These are phyloP conservation scores for Desmophyllum pertusum DNA, from an alignment of 92 coral and sea anemone genomes.

Conservation along the genomic window DNA sequence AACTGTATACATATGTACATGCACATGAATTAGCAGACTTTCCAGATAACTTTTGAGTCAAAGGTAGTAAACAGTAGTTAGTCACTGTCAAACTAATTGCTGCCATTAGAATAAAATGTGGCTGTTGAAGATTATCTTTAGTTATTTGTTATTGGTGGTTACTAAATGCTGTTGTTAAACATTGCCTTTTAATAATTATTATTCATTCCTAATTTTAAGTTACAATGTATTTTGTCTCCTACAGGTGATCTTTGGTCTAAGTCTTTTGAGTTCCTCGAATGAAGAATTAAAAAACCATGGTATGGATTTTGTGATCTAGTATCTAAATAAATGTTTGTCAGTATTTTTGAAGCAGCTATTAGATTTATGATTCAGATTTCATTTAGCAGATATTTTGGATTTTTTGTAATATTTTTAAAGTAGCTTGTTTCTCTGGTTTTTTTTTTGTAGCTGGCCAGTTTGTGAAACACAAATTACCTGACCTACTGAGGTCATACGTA, in stretches of 20 bases:
- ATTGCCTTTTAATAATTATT: too few relatives aligned
- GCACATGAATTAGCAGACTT: neutral
- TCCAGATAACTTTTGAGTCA: neutral
- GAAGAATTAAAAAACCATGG: slow-evolving; percentile 92
- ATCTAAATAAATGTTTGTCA: too few relatives aligned
- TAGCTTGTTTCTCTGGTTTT: neutral
- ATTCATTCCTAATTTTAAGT: too few relatives aligned
- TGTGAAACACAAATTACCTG: slow-evolving; percentile 97
- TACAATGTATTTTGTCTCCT: neutral
- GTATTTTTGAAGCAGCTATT: too few relatives aligned
- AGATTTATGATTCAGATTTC: neutral
- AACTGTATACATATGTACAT: too few relatives aligned
- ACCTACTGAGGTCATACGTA: slow-evolving; percentile 89
- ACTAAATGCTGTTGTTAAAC: neutral
- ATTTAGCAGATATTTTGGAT: neutral
- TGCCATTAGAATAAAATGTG: neutral
- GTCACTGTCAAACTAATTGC: neutral
- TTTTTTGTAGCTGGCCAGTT: slow-evolving; percentile 81
- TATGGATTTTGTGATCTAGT: slow-evolving; percentile 32
- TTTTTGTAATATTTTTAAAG: neutral
- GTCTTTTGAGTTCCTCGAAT: slow-evolving; percentile 89
- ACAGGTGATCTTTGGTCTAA: slow-evolving; percentile 96
- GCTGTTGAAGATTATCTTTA: neutral
- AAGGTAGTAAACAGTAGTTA: neutral
- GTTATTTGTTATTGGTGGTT: neutral